Evolutionary conservation across 2,113 vertebrate genomes (phyloP).

Genomic region (Oreochromis aureus): DNA sequence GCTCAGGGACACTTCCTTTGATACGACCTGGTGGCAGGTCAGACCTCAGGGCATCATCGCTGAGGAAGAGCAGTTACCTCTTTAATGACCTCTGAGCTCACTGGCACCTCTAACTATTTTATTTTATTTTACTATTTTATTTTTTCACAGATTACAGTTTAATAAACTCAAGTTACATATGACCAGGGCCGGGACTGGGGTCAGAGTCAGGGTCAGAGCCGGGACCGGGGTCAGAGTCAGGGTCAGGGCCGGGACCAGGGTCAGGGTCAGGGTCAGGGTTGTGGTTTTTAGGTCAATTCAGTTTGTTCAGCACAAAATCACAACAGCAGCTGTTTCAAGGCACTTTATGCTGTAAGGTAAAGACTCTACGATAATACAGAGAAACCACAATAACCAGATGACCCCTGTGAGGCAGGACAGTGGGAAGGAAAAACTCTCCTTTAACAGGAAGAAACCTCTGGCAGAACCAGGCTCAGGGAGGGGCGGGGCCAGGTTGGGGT

Average conservation of each 20-base stretch:
- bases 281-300: neutral
- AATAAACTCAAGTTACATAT: too few relatives aligned
- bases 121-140: too few relatives aligned
- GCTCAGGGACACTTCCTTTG: neutral
- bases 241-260: accelerated
- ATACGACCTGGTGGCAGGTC: neutral
- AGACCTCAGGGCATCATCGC: too few relatives aligned
- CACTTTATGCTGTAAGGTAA: neutral
- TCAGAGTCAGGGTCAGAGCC: accelerated
- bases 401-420: neutral
- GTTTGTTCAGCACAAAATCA: neutral
- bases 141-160: too few relatives aligned
- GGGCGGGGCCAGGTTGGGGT: neutral
- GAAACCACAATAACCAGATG: neutral
- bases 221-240: accelerated
- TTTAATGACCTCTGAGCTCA: neutral
- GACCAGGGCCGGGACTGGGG: accelerated
- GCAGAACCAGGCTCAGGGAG: neutral
- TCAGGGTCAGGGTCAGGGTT: accelerated
- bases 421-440: neutral
- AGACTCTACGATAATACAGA: neutral
- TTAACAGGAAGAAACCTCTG: neutral
- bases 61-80: neutral
- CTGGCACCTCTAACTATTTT: neutral
- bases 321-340: neutral